Conservation (phyloP, 2,797 vertebrate genomes). For the Muscicapa comitata region DNA sequence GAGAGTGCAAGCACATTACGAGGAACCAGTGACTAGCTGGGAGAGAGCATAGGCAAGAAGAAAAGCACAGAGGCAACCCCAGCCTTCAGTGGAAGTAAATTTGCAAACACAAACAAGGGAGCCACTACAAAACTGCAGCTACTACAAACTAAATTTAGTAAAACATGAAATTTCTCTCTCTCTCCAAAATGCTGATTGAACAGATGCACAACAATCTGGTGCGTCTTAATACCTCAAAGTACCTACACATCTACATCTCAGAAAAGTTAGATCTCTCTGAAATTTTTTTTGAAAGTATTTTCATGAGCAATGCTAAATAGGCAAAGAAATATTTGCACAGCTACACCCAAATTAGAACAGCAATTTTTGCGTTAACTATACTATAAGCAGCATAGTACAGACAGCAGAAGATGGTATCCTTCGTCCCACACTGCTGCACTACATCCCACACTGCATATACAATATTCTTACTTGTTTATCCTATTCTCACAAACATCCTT, state of each 20-base stretch:
- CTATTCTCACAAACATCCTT: background rate
- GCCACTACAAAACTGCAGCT: background rate
- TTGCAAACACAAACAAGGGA: background rate
- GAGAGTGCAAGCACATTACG: background rate
- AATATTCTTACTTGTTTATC: background rate
- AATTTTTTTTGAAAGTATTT: background rate
- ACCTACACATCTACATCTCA: background rate
- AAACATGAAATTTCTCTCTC: background rate
- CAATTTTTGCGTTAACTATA: background rate
- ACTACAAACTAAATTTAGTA: background rate
- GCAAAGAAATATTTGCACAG: background rate
- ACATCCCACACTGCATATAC: background rate
- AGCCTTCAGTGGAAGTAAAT: background rate
- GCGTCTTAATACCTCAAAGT: background rate
- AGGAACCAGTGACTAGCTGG: background rate
- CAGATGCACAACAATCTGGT: background rate
- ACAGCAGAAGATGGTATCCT: background rate
- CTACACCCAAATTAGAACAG: background rate
- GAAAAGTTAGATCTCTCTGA: background rate
- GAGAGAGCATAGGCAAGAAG: background rate
- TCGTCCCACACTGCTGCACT: background rate
- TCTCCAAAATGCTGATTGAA: background rate
- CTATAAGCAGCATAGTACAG: background rate
- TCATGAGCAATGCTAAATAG: background rate
- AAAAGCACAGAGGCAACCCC: background rate